Evolutionary conservation across 1,140 invertebrate species (phyloP), one percentile per base, ranked within the genome.

Genomic region (Antheraea mylitta): DNA sequence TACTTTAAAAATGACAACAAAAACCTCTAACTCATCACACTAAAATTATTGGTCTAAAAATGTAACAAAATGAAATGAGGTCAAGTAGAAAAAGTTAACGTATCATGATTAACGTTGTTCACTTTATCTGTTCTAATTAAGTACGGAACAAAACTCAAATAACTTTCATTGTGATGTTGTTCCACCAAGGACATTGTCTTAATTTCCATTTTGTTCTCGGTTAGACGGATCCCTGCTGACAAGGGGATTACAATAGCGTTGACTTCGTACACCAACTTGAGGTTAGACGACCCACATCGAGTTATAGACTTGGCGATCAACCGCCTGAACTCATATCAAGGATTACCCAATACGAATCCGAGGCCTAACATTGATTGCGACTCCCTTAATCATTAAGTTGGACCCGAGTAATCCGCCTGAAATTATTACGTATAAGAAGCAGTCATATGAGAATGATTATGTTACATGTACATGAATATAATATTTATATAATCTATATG

Each of bases 261-360:
- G 79, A 71, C 73, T 67, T 68, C 66, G 68, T 67, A 78, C 70
- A 71, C 78, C 76, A 75, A 73, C 80, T 80, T 76, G 70, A 77
- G 75, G 69, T 68, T 69, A 30, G n/a, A 70, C 76, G 73, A 78
- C 71, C 79, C 78, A 76, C 72, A 82, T 85, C 74, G 66, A 72
- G 68, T 83, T 82, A 85, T 78, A 76, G 77, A 71, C 76, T 78
- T 72, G 11, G 45, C 16, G 45, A 53, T 53, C 45, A 53, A 73
- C 70, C 72, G 79, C 76, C 80, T 76, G 74, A 77, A 82, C 78
- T 81, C 76, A 81, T 80, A 81, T 79, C 72, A 73, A 64, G 80
- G 79, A 85, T 85, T 83, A 84, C 74, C 66, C 70, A 63, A 71
- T 71, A 76, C 58, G 38, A 62, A 79, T 78, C 71, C 45, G 45